phyloP scores from a whole-genome alignment of 2,113 vertebrate species.

The Sapajus apella region DNA sequence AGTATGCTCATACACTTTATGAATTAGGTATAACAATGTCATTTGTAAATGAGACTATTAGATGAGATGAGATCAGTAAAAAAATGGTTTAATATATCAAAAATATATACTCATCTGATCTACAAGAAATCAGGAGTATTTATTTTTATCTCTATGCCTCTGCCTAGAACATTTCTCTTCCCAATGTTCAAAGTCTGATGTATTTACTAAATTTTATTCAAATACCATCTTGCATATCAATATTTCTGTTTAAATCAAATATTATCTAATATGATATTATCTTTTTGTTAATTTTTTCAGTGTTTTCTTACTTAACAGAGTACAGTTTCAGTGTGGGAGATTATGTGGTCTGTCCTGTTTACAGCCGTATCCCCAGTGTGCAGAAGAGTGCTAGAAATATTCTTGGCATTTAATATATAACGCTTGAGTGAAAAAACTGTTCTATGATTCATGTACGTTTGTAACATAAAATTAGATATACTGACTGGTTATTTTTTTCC shows the following conservation, averaged over 20 bases:
- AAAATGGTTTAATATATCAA: not conserved
- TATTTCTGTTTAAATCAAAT: not conserved
- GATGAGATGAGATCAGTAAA: not conserved
- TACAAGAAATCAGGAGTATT: not conserved
- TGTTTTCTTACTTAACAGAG: not conserved
- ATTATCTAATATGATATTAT: not conserved
- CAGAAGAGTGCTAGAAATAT: not conserved
- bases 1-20: not conserved
- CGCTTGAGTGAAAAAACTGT: not conserved
- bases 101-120: not conserved
- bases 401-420: not conserved
- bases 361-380: not conserved
- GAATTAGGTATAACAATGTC: not conserved
- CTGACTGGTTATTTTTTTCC: not conserved
- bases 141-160: not conserved
- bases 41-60: constrained; percentile 7
- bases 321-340: not conserved
- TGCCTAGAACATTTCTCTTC: not conserved
- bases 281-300: not conserved
- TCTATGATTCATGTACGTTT: not conserved
- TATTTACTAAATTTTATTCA: not conserved
- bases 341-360: not conserved
- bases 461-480: not conserved
- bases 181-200: not conserved
- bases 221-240: not conserved